These are phyloP conservation scores for Brachionus rubens DNA, from an alignment of 1,140 invertebrate species.

Conservation along the genomic window DNA sequence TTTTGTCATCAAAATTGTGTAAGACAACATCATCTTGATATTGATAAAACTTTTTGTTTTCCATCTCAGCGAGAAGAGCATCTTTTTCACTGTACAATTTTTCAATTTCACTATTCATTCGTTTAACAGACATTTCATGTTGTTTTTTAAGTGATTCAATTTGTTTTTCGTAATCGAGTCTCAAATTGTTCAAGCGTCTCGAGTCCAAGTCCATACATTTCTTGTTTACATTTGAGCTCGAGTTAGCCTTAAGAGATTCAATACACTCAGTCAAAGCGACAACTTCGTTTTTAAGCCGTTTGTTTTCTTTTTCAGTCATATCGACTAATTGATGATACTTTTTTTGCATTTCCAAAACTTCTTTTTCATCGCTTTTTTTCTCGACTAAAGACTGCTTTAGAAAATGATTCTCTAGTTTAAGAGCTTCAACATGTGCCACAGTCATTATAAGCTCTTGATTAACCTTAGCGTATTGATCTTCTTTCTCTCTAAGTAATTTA, in stretches of 20 bases:
- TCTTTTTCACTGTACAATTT: conserved; percentile 30
- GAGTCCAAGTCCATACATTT: not conserved
- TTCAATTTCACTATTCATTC: conserved; percentile 42
- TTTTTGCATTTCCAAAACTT: conserved; percentile 27
- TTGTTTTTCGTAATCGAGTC: conserved; percentile 25
- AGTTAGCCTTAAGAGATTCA: conserved; percentile 1
- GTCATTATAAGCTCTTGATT: conserved; percentile 10
- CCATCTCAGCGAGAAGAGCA: not conserved
- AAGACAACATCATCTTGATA: not conserved
- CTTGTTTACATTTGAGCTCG: not conserved
- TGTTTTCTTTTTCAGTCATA: conserved; percentile 12
- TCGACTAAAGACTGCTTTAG: conserved; percentile 3
- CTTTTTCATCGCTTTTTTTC: conserved; percentile 46
- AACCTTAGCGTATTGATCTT: not conserved
- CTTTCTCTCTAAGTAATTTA: conserved; percentile 31
- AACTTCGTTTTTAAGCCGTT: conserved; percentile 27
- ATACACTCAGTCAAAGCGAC: conserved; percentile 18
- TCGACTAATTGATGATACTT: conserved; percentile 33
- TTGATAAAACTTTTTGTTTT: not conserved
- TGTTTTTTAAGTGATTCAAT: conserved; percentile 19
- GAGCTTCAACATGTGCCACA: conserved; percentile 24
- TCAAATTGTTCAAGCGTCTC: conserved; percentile 1
- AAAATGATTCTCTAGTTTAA: conserved; percentile 29
- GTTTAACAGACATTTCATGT: conserved; percentile 3
- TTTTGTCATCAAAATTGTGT: no score